phyloP scores from a whole-genome alignment of 2,797 vertebrate genomes.

The Arnoldichthys spilopterus region DNA sequence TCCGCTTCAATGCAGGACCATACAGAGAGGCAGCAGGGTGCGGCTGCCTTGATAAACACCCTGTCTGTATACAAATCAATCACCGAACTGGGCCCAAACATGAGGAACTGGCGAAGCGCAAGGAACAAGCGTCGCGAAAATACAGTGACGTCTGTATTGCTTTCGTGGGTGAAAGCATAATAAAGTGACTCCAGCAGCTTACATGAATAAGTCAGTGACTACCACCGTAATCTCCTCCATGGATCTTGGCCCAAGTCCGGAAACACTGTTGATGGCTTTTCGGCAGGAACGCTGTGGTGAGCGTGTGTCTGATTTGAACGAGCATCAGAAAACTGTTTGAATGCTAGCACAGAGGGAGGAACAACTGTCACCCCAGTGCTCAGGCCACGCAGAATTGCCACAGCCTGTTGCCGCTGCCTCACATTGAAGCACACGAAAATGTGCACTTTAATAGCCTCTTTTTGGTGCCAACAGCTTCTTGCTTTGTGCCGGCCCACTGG shows the following conservation, averaged over 20 bases:
- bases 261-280: constrained; percentile 52
- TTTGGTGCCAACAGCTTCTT: constrained; percentile 37
- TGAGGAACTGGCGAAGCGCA: constrained; percentile 33
- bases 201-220: constrained; percentile 56
- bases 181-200: constrained; percentile 39
- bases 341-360: constrained; percentile 54
- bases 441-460: constrained; percentile 54
- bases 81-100: constrained; percentile 44
- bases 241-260: constrained; percentile 36
- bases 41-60: constrained; percentile 55
- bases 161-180: constrained; percentile 45
- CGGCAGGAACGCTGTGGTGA: constrained; percentile 46
- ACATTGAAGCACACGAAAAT: constrained; percentile 51
- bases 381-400: constrained; percentile 54
- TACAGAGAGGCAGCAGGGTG: constrained; percentile 57
- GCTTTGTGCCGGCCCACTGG: constrained; percentile 38
- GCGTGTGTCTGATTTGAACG: constrained; percentile 36
- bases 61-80: constrained; percentile 63
- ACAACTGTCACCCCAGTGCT: constrained; percentile 41
- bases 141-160: constrained; percentile 36
- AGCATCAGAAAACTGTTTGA: constrained; percentile 54
- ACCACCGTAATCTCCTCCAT: constrained; percentile 30
- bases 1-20: constrained; percentile 49
- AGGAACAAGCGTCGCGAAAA: constrained; percentile 30
- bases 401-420: constrained; percentile 54